Evolutionary conservation across 92 coral and sea anemone genomes (phyloP), one percentile per base, ranked within the genome.

Genomic region (Muricea muricata): DNA sequence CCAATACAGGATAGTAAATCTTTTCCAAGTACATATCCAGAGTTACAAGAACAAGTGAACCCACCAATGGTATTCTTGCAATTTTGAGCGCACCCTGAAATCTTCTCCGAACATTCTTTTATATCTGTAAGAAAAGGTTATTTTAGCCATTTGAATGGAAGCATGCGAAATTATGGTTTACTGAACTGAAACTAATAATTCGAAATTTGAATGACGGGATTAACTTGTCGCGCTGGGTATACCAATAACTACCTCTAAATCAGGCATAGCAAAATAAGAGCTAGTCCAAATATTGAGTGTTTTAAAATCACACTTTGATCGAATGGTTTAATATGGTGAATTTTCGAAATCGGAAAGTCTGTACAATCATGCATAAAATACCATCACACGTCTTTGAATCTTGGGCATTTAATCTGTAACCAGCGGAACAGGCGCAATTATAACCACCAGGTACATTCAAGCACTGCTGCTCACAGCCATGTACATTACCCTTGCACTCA

Each of bases 11-110:
- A 68, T 42, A 65, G 74, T 32, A 42, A 35, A 72, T 86, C 85
- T 33, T 39, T 18, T 40, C 78, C 71, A 18, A 86, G 81, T 25
- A 35, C 28, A 30, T 86, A 86, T 23, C 90, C 90, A 7, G 9
- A 34, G 18, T 34, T 74, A 29, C 90, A 86, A 18, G 67, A 66
- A 20, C 90, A 86, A 3, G 34, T 81, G 39, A 79, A 86, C 79
- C 86, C 47, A n/a, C 86, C 86, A 31, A 68, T 70, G 7, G 86
- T 48, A 14, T 86, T 86, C 42, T 48, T 54, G 42, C 90, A 87
- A n/a, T 37, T 39, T 41, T 87, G 72, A 23, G 75, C 82, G 66
- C 90, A 87, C 2, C 90, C 90, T 37, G 90, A 55, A 0, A 31
- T 28, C 10, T 35, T 46, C 32, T 42, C 24, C 0, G 70, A 34